These are phyloP conservation scores for Pyralis farinalis DNA, from an alignment of 2,888 invertebrate genomes.

Conservation along the genomic window DNA sequence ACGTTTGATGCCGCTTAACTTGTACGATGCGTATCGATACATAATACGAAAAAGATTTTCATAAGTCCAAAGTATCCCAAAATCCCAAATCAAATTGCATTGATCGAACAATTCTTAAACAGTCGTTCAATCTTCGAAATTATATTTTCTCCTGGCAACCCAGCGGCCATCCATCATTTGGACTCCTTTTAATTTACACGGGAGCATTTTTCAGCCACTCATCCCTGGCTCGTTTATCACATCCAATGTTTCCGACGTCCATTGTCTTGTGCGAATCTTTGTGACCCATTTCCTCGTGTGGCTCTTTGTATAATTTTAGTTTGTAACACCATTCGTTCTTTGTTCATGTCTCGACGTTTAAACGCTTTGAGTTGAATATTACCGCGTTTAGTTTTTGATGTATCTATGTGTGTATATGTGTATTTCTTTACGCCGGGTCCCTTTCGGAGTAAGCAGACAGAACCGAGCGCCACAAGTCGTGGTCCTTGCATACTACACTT, in stretches of 20 bases:
- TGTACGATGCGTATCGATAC: too few relatives aligned
- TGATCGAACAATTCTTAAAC: background rate
- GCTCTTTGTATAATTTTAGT: slow-evolving; percentile 14
- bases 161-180: slow-evolving; percentile 49
- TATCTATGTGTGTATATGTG: too few relatives aligned
- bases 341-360: slow-evolving; percentile 7
- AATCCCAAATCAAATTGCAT: background rate
- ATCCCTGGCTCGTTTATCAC: slow-evolving; percentile 64
- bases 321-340: background rate
- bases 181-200: slow-evolving; percentile 57
- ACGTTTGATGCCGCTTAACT: too few relatives aligned
- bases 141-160: background rate
- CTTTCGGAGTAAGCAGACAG: too few relatives aligned
- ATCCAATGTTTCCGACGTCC: slow-evolving; percentile 36
- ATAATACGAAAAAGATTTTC: too few relatives aligned
- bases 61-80: background rate
- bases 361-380: slow-evolving; percentile 6
- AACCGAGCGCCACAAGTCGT: too few relatives aligned
- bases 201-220: slow-evolving; percentile 55
- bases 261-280: slow-evolving; percentile 55
- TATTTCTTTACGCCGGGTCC: too few relatives aligned
- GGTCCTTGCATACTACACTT: too few relatives aligned
- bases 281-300: slow-evolving; percentile 40
- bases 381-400: background rate
- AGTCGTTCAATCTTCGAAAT: background rate